phyloP scores from a whole-genome alignment of 2,113 vertebrate genomes.

The Callopanchax toddi region DNA sequence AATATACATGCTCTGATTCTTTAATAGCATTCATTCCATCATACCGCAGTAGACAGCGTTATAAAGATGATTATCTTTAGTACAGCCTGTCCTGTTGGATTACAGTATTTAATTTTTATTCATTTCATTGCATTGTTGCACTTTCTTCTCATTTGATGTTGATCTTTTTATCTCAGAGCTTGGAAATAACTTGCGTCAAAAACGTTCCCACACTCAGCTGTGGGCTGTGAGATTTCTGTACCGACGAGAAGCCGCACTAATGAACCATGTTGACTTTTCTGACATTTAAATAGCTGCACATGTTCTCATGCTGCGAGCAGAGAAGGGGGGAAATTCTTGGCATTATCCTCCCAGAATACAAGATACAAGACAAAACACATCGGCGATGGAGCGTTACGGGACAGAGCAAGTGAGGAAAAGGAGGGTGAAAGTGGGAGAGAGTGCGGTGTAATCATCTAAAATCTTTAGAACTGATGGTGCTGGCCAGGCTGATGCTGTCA shows the following conservation, averaged over 20 bases:
- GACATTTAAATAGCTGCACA: slow-evolving; percentile 44
- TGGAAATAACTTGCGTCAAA: not conserved
- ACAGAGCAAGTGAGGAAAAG: slow-evolving; percentile 32
- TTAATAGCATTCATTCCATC: too few relatives aligned
- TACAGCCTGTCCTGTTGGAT: slow-evolving; percentile 1
- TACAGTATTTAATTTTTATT: slow-evolving; percentile 1
- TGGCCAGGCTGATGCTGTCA: slow-evolving; percentile 20
- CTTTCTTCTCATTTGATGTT: not conserved
- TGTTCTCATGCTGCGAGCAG: slow-evolving; percentile 33
- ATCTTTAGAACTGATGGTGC: slow-evolving; percentile 68
- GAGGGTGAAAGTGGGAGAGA: slow-evolving; percentile 24
- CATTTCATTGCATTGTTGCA: not conserved
- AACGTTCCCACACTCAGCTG: slow-evolving; percentile 38
- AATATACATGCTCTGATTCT: too few relatives aligned
- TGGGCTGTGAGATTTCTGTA: slow-evolving; percentile 17
- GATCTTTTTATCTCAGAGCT: slow-evolving; percentile 6
- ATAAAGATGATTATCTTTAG: too few relatives aligned
- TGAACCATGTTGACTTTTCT: slow-evolving; percentile 34
- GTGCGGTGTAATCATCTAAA: slow-evolving; percentile 59
- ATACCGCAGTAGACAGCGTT: too few relatives aligned
- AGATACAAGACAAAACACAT: slow-evolving; percentile 22
- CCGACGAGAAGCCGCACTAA: slow-evolving; percentile 35
- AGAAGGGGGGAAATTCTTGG: slow-evolving; percentile 17
- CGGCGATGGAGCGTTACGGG: slow-evolving; percentile 21
- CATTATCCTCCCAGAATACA: slow-evolving; percentile 38